phyloP scores from a whole-genome alignment of 2,888 invertebrate genomes.

The Adineta ricciae region DNA sequence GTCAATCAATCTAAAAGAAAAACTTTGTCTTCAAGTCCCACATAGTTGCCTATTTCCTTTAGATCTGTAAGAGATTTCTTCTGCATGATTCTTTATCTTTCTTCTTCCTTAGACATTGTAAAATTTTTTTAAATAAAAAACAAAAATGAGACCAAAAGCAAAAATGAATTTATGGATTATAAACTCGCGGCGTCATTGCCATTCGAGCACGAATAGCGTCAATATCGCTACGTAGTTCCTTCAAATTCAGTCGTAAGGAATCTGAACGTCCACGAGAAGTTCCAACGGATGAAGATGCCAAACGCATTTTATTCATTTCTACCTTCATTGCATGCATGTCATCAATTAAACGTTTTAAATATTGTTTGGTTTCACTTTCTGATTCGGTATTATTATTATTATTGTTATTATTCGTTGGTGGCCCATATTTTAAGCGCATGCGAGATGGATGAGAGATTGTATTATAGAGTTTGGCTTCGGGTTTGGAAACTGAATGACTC shows the following conservation, averaged over 20 bases:
- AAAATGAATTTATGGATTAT: neutral
- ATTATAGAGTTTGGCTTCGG: neutral
- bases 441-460: neutral
- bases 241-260: neutral
- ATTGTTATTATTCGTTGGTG: neutral
- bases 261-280: neutral
- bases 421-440: neutral
- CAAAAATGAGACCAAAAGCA: neutral
- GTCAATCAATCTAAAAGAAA: no score
- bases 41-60: neutral
- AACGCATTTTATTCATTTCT: constrained; percentile 7
- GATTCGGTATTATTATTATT: neutral
- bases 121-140: neutral
- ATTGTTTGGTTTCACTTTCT: neutral
- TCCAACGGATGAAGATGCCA: neutral
- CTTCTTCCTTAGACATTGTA: neutral
- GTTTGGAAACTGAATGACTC: neutral
- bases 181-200: neutral
- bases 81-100: neutral
- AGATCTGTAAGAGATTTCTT: neutral
- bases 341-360: constrained; percentile 20
- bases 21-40: neutral
- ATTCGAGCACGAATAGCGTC: neutral
- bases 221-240: neutral
- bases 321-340: neutral